phyloP scores from a whole-genome alignment of 2,888 invertebrate genomes.

The Crocallis elinguaria region DNA sequence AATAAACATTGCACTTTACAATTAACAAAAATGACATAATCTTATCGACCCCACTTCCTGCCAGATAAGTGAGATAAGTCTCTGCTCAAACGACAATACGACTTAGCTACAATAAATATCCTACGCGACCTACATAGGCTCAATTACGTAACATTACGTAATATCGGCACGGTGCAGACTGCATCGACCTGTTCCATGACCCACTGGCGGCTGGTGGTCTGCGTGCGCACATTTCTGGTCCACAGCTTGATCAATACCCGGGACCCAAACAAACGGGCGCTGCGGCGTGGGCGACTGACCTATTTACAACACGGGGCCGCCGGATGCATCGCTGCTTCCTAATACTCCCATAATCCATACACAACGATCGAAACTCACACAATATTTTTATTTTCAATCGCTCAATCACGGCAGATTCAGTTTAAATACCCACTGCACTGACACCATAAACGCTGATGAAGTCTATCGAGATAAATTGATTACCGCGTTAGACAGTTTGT shows the following conservation, averaged over 20 bases:
- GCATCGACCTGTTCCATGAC: slow-evolving; percentile 47
- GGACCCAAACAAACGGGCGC: slow-evolving; percentile 80
- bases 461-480: neutral
- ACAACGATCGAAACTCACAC: slow-evolving; percentile 13
- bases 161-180: slow-evolving; percentile 40
- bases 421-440: neutral
- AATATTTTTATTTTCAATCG: neutral
- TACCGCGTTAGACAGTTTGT: neutral
- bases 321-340: slow-evolving; percentile 30
- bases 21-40: neutral
- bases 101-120: neutral
- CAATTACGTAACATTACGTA: slow-evolving; percentile 32
- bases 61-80: slow-evolving; percentile 8
- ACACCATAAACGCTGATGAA: neutral
- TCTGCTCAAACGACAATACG: slow-evolving; percentile 5
- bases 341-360: slow-evolving; percentile 11
- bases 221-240: slow-evolving; percentile 66
- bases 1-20: neutral
- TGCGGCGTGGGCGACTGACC: slow-evolving; percentile 73
- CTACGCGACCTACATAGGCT: slow-evolving; percentile 17
- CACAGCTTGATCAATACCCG: slow-evolving; percentile 69
- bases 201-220: slow-evolving; percentile 44
- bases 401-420: too few species aligned
- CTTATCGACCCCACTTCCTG: slow-evolving; percentile 2
- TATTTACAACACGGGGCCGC: slow-evolving; percentile 51